A percentile compares a stretch with the other conserved stretches of the same genome.
Conservation (phyloP, 2,888 invertebrate genomes). For the Adineta ricciae region DNA sequence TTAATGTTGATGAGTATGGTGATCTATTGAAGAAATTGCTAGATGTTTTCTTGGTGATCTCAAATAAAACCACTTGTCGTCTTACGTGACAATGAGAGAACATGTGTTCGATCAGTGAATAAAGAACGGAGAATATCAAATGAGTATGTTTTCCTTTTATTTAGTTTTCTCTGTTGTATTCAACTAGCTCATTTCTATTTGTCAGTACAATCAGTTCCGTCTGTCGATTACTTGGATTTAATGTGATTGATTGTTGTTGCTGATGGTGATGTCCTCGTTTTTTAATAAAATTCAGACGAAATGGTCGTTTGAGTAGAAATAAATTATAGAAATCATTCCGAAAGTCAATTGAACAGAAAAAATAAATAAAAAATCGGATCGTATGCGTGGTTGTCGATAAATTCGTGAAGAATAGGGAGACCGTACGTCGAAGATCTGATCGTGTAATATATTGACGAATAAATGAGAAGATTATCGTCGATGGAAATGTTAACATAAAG, state of each 20-base stretch:
- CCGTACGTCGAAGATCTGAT: background rate
- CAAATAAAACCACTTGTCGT: background rate
- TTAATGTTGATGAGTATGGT: background rate
- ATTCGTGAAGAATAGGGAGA: background rate
- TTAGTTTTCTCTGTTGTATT: background rate
- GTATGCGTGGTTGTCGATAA: slow-evolving; percentile 14
- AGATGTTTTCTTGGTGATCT: background rate
- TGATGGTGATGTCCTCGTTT: background rate
- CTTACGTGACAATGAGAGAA: background rate
- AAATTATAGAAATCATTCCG: slow-evolving; percentile 7
- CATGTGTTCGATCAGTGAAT: background rate
- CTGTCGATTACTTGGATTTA: background rate
- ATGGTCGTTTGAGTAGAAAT: background rate
- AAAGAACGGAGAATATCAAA: background rate
- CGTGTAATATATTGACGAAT: background rate
- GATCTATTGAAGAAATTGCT: background rate
- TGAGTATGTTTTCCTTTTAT: background rate
- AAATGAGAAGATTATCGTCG: background rate
- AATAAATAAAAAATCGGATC: slow-evolving; percentile 17
- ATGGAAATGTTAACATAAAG: slow-evolving; percentile 9
- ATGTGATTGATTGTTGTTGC: background rate
- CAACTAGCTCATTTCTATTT: background rate
- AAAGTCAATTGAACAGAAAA: slow-evolving; percentile 19
- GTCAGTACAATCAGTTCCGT: background rate
- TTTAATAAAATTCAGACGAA: background rate